Conservation (phyloP, 2,888 invertebrate genomes). For the Eulithis prunata region DNA sequence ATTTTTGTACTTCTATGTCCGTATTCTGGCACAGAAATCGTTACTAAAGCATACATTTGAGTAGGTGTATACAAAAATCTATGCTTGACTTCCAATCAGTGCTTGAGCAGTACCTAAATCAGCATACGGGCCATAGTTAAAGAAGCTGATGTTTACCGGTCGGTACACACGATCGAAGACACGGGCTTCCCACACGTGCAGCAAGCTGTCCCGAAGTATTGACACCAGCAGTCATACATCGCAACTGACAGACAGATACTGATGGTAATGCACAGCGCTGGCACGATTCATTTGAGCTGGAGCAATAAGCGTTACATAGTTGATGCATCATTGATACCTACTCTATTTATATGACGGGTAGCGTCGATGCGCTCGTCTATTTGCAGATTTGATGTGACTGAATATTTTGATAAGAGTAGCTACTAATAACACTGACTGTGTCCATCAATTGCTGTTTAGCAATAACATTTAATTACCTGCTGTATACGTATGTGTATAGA, state of each 20-base stretch:
- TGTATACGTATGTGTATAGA: too few relatives aligned
- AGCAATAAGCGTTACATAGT: conserved; percentile 63
- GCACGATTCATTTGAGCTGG: conserved; percentile 50
- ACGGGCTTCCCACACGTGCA: neutral
- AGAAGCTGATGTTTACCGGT: too few relatives aligned
- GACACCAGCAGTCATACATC: conserved; percentile 21
- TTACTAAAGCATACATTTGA: too few relatives aligned
- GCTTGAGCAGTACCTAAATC: too few relatives aligned
- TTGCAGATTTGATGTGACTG: conserved; percentile 10
- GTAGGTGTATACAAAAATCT: too few relatives aligned
- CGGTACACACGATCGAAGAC: neutral
- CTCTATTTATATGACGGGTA: conserved; percentile 51
- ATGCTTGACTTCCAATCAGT: too few relatives aligned
- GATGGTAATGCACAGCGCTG: conserved; percentile 29
- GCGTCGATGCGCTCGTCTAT: conserved; percentile 19
- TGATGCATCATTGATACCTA: conserved; percentile 72
- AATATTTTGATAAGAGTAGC: neutral
- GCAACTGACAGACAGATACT: conserved; percentile 38
- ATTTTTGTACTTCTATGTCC: too few relatives aligned
- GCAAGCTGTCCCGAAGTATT: conserved; percentile 23
- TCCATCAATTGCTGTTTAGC: too few relatives aligned
- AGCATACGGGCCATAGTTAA: too few relatives aligned
- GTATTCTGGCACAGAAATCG: too few relatives aligned
- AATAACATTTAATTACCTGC: too few relatives aligned
- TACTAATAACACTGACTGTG: too few relatives aligned